Conservation (phyloP, 2,888 invertebrate genomes). For the Megaustenia siamemsis region DNA sequence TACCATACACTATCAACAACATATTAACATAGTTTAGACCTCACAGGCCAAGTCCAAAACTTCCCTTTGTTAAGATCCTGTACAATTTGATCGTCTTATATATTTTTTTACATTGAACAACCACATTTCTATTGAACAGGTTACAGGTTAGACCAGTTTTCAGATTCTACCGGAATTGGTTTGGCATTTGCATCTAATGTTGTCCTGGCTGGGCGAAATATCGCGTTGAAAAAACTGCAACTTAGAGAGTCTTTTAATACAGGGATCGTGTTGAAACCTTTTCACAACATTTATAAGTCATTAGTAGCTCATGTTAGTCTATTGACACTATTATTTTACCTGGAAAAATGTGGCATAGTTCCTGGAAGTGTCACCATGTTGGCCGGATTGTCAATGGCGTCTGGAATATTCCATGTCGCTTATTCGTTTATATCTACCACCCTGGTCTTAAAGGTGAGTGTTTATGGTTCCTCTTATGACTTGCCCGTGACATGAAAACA, state of each 20-base stretch:
- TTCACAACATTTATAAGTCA: not conserved
- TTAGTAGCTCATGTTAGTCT: not conserved
- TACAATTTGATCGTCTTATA: too few species aligned
- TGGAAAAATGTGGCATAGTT: not conserved
- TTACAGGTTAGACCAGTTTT: not conserved
- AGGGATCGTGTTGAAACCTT: not conserved
- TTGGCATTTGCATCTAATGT: conserved; percentile 62
- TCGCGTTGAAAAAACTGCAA: conserved; percentile 56
- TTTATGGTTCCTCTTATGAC: not conserved
- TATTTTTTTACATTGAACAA: too few species aligned
- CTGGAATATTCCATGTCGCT: conserved; percentile 60
- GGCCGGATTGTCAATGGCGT: conserved; percentile 23
- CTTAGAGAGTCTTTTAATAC: too few species aligned
- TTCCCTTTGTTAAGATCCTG: too few species aligned
- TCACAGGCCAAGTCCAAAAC: too few species aligned
- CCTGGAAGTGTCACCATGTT: not conserved
- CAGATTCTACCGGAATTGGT: not conserved
- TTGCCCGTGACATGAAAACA: too few species aligned
- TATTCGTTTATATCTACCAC: conserved; percentile 62
- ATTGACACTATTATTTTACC: not conserved
- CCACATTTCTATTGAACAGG: not conserved
- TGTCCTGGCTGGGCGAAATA: conserved; percentile 59
- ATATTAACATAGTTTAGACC: too few species aligned
- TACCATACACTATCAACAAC: too few species aligned
- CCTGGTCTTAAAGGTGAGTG: conserved; percentile 53